A percentile compares a stretch with the other conserved stretches of the same genome.
Conservation (phyloP, 2,888 invertebrate genomes). For the Odontomyia ornata region DNA sequence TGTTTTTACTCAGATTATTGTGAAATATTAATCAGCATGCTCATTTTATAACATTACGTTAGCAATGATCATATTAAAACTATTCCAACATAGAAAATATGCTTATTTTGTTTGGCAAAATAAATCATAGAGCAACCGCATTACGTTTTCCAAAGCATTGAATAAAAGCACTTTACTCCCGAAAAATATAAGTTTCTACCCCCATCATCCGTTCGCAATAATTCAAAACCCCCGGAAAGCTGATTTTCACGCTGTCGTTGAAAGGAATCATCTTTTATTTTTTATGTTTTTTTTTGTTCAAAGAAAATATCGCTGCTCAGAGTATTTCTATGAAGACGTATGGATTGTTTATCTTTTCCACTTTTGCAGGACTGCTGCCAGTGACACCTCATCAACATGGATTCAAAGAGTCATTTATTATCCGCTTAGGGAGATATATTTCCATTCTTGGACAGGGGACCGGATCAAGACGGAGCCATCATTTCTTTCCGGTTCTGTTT, state of each 20-base stretch:
- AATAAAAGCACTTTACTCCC: no score
- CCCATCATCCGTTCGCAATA: not conserved
- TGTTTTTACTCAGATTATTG: no score
- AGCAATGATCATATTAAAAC: no score
- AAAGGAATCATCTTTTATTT: no score
- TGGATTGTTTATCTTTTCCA: conserved; percentile 42
- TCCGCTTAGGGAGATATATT: conserved; percentile 43
- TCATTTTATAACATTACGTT: no score
- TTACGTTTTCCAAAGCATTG: no score
- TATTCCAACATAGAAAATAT: no score
- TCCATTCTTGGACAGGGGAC: conserved; percentile 37
- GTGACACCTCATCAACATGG: conserved; percentile 43
- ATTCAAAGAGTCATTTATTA: conserved; percentile 45
- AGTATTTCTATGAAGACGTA: conserved; percentile 27
- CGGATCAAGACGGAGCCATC: conserved; percentile 43
- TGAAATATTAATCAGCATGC: no score
- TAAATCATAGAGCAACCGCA: no score
- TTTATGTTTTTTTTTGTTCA: no score
- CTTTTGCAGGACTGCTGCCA: conserved; percentile 38
- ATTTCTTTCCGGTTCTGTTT: conserved; percentile 33
- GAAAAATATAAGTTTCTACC: no score
- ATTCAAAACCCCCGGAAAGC: not conserved
- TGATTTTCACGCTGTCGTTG: not conserved
- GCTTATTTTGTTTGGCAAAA: no score
- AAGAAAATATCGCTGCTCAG: not conserved